Evolutionary conservation across 1,140 invertebrate genomes (phyloP), one percentile per base, ranked within the genome.

Genomic region (Nephila pilipes): DNA sequence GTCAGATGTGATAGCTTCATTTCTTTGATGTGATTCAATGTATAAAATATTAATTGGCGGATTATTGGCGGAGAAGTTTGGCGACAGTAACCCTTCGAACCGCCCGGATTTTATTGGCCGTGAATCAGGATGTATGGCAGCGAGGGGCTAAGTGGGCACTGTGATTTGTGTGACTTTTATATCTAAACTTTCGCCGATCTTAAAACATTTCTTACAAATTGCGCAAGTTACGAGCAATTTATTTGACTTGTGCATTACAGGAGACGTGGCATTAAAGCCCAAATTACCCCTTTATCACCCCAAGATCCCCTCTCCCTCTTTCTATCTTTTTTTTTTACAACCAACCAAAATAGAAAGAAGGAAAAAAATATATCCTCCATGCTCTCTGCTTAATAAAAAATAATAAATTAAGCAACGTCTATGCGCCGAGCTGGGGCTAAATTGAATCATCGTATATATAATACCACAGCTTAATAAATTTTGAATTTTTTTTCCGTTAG

Each of bases 201-300:
- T 93, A 93, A 93, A 93, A 93, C 92, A 93, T 93, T 93, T 93
- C 92, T 93, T 93, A 93, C 92, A 93, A 93, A 93, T 93, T 93
- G 92, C 92, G 92, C 92, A 65, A 93, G 92, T 93, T 93, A 93
- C 92, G 92, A 93, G 92, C 92, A 89, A 93, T 93, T 93, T 93
- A 93, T 93, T 93, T 93, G 92, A 93, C 92, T 89, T 93, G 92
- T 88, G 92, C 92, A 93, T 93, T 93, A 93, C 92, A 80, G 75
- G 79, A 75, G 85, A 88, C 87, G 92, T 55, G 87, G 85, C 92
- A 93, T 93, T 93, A 93, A 89, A 93, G 69, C 92, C 92, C 80
- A 89, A 93, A 93, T 93, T 93, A 89, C 85, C 92, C 92, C 87
- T 93, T 93, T 93, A 93, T 93, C 91, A 85, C 91, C 83, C 38